Evolutionary conservation across 2,888 invertebrate genomes (phyloP).

Genomic region (Plebejus anna): DNA sequence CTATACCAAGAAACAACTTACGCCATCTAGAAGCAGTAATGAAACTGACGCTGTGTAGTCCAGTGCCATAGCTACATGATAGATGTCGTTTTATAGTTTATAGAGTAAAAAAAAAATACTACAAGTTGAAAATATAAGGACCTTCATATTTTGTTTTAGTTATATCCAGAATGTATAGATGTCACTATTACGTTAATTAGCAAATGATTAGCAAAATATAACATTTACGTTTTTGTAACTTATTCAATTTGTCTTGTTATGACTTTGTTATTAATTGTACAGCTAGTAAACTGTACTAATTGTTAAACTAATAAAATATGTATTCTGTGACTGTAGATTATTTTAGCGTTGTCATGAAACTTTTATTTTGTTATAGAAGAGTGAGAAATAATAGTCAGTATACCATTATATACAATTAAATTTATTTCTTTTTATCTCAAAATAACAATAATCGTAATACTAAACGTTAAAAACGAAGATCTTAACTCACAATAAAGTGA

Average conservation of each 20-base stretch:
- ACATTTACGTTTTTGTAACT: no score
- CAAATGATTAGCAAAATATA: no score
- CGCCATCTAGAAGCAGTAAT: constrained; percentile 9
- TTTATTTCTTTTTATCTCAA: constrained; percentile 67
- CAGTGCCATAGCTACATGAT: neutral
- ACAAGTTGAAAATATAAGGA: neutral
- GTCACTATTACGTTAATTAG: no score
- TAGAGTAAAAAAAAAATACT: no score
- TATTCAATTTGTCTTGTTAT: no score
- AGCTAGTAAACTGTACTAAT: no score
- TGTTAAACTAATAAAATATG: no score
- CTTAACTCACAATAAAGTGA: constrained; percentile 41
- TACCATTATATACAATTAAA: constrained; percentile 67
- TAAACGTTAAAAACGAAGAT: constrained; percentile 70
- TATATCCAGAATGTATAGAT: neutral
- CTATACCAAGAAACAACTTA: neutral
- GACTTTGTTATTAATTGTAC: no score
- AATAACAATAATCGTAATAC: constrained; percentile 69
- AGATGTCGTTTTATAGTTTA: constrained; percentile 13
- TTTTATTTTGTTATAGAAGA: neutral
- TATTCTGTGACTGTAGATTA: no score
- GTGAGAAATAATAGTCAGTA: constrained; percentile 24
- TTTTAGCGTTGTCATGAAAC: no score
- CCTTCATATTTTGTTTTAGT: neutral
- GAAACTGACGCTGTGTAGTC: neutral